Evolutionary conservation across 2,797 vertebrate genomes (phyloP), one percentile per base, ranked within the genome.

Genomic region (Semaprochilodus insignis): DNA sequence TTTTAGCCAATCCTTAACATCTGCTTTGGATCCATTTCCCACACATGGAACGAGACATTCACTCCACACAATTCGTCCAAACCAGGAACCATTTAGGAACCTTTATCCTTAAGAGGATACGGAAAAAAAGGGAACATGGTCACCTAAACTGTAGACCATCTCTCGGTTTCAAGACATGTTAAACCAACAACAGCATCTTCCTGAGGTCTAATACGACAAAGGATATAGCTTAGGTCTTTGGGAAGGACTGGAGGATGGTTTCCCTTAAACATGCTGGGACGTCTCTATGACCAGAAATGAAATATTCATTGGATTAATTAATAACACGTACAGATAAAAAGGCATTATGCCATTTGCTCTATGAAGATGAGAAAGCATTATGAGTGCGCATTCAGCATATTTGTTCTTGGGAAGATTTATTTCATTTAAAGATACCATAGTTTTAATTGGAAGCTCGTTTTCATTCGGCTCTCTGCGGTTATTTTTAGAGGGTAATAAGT

Each of bases 241-340:
- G 10, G 16, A 31, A 57, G 25, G 4, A 69, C 66, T 55, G 13
- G 54, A 90, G 89, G 86, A 89, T 87, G 90, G 90, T 51, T 88
- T 91, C 93, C 93, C 90, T 88, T 86, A 82, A 69, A 90, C 80
- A 85, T 87, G 87, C 87, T 91, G 91, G 91, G 91, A 92, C 80
- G 90, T 82, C 88, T 92, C 87, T 77, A 90, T 93, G 84, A 93
- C 89, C 90, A 92, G 91, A 91, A 89, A 91, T 93, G 83, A 92
- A 94, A 93, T 92, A 93, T 93, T 92, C 91, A 94, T 93, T 91
- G 92, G 88, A 85, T 90, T 87, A 69, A 90, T 94, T 94, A 91
- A 94, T 94, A 93, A 92, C 92, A 91, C 84, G 91, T 90, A 87
- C 87, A 83, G 91, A 95, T 94, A 91, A 93, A 62, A 92, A 91